Percentiles rank a stretch among this genome's conserved stretches.
Conservation (phyloP, 2,888 invertebrate genomes). For the Frankliniella intonsa region DNA sequence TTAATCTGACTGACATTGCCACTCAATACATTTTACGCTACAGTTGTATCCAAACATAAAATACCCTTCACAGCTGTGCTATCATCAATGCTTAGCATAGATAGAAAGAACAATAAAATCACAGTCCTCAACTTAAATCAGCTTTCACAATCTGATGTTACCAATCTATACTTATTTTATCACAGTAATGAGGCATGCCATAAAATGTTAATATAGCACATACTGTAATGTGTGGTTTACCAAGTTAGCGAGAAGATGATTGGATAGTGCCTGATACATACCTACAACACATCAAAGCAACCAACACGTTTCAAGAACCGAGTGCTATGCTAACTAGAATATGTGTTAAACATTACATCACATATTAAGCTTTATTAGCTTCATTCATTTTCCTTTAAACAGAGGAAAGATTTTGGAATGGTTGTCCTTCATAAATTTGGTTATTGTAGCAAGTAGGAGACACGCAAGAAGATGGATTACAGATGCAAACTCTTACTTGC, state of each 20-base stretch:
- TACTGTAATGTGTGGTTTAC: not conserved
- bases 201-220: not conserved
- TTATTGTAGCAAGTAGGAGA: not conserved
- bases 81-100: not conserved
- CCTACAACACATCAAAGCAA: not conserved
- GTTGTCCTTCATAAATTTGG: conserved; percentile 4
- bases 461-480: not conserved
- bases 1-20: too few species aligned
- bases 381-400: not conserved
- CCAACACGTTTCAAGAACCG: not conserved
- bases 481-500: not conserved
- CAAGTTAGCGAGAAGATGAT: not conserved
- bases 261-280: not conserved
- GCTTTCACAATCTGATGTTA: conserved; percentile 4
- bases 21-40: too few species aligned
- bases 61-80: not conserved
- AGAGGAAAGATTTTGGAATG: not conserved
- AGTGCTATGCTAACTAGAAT: not conserved
- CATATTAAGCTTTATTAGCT: not conserved
- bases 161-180: conserved; percentile 13
- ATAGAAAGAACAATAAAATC: conserved; percentile 14
- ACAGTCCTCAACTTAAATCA: conserved; percentile 9
- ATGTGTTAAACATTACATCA: not conserved
- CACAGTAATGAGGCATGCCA: conserved; percentile 16
- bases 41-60: too few species aligned